These are phyloP conservation scores for Drosophila eugracilis DNA, from an alignment of 1,140 invertebrate species.

Conservation along the genomic window DNA sequence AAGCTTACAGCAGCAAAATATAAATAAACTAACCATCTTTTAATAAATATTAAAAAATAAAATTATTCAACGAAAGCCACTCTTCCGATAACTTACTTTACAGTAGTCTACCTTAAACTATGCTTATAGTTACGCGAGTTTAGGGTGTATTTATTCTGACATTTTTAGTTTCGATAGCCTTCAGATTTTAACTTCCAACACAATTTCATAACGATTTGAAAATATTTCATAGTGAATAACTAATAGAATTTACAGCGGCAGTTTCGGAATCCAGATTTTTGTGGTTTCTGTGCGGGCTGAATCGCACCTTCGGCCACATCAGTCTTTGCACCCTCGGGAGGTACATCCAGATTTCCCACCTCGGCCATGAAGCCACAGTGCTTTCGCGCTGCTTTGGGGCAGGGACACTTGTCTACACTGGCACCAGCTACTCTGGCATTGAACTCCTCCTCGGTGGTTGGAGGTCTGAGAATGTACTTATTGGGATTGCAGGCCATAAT, in stretches of 20 bases:
- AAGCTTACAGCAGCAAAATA: too few species aligned
- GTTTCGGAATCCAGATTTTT: background rate
- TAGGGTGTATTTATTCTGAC: background rate
- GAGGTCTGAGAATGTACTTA: conserved; percentile 41
- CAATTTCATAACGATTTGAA: conserved; percentile 9
- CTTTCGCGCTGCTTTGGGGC: conserved; percentile 27
- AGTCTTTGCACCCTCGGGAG: background rate
- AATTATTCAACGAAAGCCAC: too few species aligned
- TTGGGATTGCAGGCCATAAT: conserved; percentile 60
- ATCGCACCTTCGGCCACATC: background rate
- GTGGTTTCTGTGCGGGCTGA: background rate
- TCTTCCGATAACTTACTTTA: too few species aligned
- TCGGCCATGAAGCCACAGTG: conserved; percentile 46
- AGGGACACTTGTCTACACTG: conserved; percentile 41
- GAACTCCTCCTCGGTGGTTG: conserved; percentile 23
- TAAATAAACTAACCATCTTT: too few species aligned
- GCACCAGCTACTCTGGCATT: conserved; percentile 15
- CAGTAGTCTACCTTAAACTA: too few species aligned
- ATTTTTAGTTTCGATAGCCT: background rate
- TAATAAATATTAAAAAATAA: too few species aligned
- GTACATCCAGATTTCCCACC: conserved; percentile 7
- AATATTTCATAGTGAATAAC: background rate
- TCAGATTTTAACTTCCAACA: conserved; percentile 8
- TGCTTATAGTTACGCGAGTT: too few species aligned
- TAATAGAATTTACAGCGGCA: conserved; percentile 39